These are phyloP conservation scores for Actinernus sp. DNA, from an alignment of 92 coral and sea anemone species.

Conservation along the genomic window DNA sequence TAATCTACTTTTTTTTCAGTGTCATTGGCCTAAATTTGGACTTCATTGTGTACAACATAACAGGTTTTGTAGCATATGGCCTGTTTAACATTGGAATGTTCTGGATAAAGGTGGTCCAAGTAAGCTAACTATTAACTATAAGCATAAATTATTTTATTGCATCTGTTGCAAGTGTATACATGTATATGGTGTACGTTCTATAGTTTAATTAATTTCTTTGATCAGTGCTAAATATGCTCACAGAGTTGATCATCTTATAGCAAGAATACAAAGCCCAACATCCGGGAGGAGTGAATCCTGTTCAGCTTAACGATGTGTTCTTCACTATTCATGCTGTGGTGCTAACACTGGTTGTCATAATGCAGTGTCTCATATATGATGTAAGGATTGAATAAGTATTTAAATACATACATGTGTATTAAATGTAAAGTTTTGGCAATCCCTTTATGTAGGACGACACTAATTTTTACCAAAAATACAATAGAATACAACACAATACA, in stretches of 20 bases:
- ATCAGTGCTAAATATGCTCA: too few relatives aligned
- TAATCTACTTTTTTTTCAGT: conserved; percentile 54
- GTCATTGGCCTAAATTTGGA: conserved; percentile 95
- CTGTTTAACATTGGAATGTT: conserved; percentile 97
- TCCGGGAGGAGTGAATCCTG: conserved; percentile 93
- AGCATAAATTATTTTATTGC: too few relatives aligned
- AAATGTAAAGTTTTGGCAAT: too few relatives aligned
- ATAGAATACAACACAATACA: too few relatives aligned
- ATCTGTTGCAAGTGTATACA: too few relatives aligned
- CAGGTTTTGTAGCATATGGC: conserved; percentile 97
- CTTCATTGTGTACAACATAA: conserved; percentile 83
- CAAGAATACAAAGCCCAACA: conserved; percentile 72
- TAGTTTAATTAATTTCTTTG: too few relatives aligned
- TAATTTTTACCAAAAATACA: too few relatives aligned
- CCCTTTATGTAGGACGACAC: too few relatives aligned
- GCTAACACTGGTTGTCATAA: conserved; percentile 71
- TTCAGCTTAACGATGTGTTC: conserved; percentile 90
- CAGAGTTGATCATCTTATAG: conserved; percentile 35
- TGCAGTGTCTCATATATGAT: conserved; percentile 90
- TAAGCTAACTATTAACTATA: too few relatives aligned
- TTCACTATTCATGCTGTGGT: conserved; percentile 90
- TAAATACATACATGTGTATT: too few relatives aligned
- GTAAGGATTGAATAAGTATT: too few relatives aligned
- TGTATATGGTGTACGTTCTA: too few relatives aligned
- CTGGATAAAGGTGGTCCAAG: conserved; percentile 90